Conservation (phyloP, 2,797 vertebrate species). For the Momotus momota region DNA sequence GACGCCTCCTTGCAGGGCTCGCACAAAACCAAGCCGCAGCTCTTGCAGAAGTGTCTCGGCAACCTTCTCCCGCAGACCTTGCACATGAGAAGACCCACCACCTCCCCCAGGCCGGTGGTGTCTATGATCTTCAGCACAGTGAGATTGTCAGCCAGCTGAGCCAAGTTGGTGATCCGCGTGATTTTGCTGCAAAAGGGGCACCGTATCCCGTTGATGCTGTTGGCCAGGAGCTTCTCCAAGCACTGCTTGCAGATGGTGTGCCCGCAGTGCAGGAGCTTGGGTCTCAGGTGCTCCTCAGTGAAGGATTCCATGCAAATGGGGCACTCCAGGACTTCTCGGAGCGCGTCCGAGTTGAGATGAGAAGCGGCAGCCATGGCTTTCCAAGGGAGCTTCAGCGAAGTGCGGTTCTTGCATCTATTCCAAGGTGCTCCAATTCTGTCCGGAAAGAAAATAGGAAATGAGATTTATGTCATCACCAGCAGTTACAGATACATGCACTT, state of each 20-base stretch:
- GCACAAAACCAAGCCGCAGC: conserved; percentile 87
- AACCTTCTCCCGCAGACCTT: conserved; percentile 89
- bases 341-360: conserved; percentile 90
- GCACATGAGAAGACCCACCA: conserved; percentile 90
- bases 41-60: conserved; percentile 90
- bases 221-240: conserved; percentile 94
- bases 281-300: conserved; percentile 90
- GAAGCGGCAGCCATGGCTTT: conserved; percentile 84
- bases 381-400: not conserved
- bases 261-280: conserved; percentile 95
- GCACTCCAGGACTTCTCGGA: conserved; percentile 95
- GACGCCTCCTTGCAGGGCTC: conserved; percentile 87
- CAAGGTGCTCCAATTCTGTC: conserved; percentile 58
- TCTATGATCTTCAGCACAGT: conserved; percentile 96
- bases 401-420: conserved; percentile 43
- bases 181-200: conserved; percentile 97
- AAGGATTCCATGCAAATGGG: conserved; percentile 98
- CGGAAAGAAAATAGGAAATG: conserved; percentile 34
- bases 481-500: conserved; percentile 29
- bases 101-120: conserved; percentile 85
- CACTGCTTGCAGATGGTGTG: conserved; percentile 96
- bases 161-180: conserved; percentile 90
- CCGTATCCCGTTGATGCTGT: conserved; percentile 94
- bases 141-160: conserved; percentile 93
- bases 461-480: conserved; percentile 56